Evolutionary conservation across 1,140 invertebrate species (phyloP).

Genomic region (Drosophila pseudoobscura): DNA sequence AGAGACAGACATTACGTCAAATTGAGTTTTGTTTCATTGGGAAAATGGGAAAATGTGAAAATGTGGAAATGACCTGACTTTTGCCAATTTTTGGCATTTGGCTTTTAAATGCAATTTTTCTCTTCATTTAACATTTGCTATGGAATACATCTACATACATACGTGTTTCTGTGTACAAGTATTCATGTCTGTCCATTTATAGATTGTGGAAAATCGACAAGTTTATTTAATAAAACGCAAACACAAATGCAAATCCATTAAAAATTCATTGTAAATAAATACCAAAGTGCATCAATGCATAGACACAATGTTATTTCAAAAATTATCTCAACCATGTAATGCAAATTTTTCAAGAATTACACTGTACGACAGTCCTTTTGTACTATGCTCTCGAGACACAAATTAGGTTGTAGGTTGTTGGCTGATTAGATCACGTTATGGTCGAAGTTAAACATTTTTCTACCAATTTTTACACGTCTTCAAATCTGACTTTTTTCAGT

Average conservation of each 20-base stretch:
- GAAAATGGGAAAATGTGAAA: constrained; percentile 48
- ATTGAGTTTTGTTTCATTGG: constrained; percentile 70
- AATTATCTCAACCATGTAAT: constrained; percentile 58
- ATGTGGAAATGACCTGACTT: constrained; percentile 74
- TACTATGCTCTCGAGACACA: constrained; percentile 7
- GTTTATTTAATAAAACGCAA: constrained; percentile 75
- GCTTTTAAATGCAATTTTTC: constrained; percentile 81
- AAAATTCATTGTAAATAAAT: constrained; percentile 72
- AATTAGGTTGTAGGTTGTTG: no score
- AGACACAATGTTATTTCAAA: constrained; percentile 45
- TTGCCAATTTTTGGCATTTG: constrained; percentile 79
- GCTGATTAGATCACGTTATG: no score
- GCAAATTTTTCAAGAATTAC: constrained; percentile 47
- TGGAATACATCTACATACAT: not conserved
- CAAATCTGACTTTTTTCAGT: no score
- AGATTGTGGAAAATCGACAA: constrained; percentile 62
- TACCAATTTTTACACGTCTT: no score
- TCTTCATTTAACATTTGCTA: constrained; percentile 74
- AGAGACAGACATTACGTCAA: constrained; percentile 47
- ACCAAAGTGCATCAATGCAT: constrained; percentile 5
- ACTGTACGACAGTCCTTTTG: not conserved
- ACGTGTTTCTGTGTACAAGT: constrained; percentile 2
- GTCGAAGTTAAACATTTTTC: no score
- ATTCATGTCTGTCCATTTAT: constrained; percentile 10
- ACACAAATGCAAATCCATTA: constrained; percentile 47